A percentile compares a stretch with the other conserved stretches of the same genome.
These are phyloP conservation scores for Byasa hedistus DNA, from an alignment of 2,888 invertebrate genomes.

Conservation along the genomic window DNA sequence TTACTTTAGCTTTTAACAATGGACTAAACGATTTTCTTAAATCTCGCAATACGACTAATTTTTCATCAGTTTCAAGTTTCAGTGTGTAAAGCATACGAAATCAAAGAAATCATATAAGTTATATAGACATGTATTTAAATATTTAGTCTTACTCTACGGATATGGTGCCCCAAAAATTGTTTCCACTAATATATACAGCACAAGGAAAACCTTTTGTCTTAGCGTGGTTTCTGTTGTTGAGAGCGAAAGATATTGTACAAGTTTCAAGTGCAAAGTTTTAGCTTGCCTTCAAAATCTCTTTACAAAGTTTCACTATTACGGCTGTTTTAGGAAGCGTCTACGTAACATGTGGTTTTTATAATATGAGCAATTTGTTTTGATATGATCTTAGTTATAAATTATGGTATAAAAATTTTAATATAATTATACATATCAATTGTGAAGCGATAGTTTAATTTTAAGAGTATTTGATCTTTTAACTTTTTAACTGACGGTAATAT, in stretches of 20 bases:
- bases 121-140: neutral
- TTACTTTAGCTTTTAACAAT: too few relatives aligned
- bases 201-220: constrained; percentile 2
- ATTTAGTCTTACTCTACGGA: neutral
- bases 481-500: too few relatives aligned
- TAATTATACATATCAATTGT: too few relatives aligned
- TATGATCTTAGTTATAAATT: too few relatives aligned
- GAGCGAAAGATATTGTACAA: constrained; percentile 13
- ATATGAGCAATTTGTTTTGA: neutral
- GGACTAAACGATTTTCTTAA: too few relatives aligned
- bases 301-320: constrained; percentile 18
- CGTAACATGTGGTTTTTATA: constrained; percentile 4
- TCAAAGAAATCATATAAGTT: too few relatives aligned
- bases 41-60: too few relatives aligned
- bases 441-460: too few relatives aligned
- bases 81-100: too few relatives aligned
- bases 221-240: constrained; percentile 11
- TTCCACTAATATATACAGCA: neutral
- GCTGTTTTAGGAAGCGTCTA: constrained; percentile 13
- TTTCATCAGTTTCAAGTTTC: too few relatives aligned
- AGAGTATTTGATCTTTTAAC: too few relatives aligned
- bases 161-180: neutral
- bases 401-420: too few relatives aligned
- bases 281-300: constrained; percentile 20
- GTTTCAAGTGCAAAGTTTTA: constrained; percentile 22